phyloP scores from a whole-genome alignment of 2,888 invertebrate species.

The Crematogaster levior region DNA sequence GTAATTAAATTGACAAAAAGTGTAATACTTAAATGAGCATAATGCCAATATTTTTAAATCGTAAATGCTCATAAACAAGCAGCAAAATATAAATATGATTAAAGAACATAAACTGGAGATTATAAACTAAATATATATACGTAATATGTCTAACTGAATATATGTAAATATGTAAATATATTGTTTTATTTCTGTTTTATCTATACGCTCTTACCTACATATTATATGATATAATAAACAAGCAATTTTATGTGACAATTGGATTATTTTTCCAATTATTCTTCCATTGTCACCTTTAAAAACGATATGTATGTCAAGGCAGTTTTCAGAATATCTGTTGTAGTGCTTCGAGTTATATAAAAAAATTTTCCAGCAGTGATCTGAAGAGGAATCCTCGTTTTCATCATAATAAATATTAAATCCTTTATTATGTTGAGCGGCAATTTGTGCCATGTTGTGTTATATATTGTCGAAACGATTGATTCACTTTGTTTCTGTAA shows the following conservation, averaged over 20 bases:
- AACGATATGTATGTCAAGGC: slow-evolving; percentile 30
- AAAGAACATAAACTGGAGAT: background rate
- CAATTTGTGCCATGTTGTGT: slow-evolving; percentile 26
- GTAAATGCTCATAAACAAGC: background rate
- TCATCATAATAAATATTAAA: slow-evolving; percentile 31
- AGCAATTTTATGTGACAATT: background rate
- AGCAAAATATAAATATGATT: background rate
- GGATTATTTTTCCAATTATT: too few species aligned
- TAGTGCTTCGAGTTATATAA: slow-evolving; percentile 21
- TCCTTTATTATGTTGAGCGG: background rate
- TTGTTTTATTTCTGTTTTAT: background rate
- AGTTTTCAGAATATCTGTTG: slow-evolving; percentile 12
- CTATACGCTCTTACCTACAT: background rate
- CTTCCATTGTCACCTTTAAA: slow-evolving; percentile 2
- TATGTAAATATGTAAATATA: slow-evolving; percentile 5
- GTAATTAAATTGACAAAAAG: background rate
- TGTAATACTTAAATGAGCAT: background rate
- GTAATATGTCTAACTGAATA: too few species aligned
- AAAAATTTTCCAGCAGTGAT: slow-evolving; percentile 38
- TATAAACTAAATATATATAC: too few species aligned
- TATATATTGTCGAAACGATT: slow-evolving; percentile 32
- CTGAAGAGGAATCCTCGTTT: slow-evolving; percentile 5
- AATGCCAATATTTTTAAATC: background rate
- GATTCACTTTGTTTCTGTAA: slow-evolving; percentile 30
- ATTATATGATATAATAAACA: background rate